Evolutionary conservation across 1,140 invertebrate species (phyloP).

Genomic region (Ectropis grisescens): DNA sequence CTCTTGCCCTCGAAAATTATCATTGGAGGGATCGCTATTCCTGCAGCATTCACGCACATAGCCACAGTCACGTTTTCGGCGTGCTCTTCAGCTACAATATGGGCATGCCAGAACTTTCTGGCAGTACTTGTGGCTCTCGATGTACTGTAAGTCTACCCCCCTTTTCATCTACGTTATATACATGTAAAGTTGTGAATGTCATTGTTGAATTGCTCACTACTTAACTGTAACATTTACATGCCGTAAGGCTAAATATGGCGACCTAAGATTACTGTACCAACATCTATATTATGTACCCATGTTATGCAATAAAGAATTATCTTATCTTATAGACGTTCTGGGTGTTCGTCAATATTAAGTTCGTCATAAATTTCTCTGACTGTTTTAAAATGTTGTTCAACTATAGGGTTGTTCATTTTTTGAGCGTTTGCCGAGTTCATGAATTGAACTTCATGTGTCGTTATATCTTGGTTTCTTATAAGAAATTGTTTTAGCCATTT

Average conservation of each 20-base stretch:
- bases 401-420: slow-evolving; percentile 40
- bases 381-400: slow-evolving; percentile 30
- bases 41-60: slow-evolving; percentile 27
- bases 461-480: slow-evolving; percentile 19
- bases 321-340: slow-evolving; percentile 24
- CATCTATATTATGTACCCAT: too few relatives aligned
- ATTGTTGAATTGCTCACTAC: too few relatives aligned
- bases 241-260: too few relatives aligned
- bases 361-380: slow-evolving; percentile 20
- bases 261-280: too few relatives aligned
- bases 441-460: slow-evolving; percentile 28
- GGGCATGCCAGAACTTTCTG: slow-evolving; percentile 38
- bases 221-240: too few relatives aligned
- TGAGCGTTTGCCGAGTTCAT: slow-evolving; percentile 44
- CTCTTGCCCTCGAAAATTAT: slow-evolving; percentile 20
- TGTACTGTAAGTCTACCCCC: slow-evolving; percentile 42
- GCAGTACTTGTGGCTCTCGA: slow-evolving; percentile 28
- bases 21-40: slow-evolving; percentile 28
- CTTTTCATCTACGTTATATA: slow-evolving; percentile 63
- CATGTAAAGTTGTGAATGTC: too few relatives aligned
- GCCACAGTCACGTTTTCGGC: slow-evolving; percentile 53
- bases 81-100: slow-evolving; percentile 39
- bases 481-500: slow-evolving; percentile 26
- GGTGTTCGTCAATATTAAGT: slow-evolving; percentile 26
- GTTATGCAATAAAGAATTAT: too few relatives aligned